Evolutionary conservation across 2,113 vertebrate species (phyloP).

Genomic region (Cettia cetti): DNA sequence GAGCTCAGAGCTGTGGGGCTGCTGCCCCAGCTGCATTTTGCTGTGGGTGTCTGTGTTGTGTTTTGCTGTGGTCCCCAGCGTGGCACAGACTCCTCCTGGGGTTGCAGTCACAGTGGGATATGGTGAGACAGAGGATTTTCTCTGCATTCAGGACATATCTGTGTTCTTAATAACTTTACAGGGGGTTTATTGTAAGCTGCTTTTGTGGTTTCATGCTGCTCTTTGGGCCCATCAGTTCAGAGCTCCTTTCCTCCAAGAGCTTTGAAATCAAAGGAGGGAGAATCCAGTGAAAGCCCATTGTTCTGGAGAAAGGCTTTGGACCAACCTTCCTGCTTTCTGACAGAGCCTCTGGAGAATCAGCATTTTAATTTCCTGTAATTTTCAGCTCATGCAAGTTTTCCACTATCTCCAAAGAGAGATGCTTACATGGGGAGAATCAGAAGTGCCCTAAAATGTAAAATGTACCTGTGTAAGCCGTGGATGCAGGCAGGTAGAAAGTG

Average conservation of each 20-base stretch:
- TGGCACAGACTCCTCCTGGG: neutral
- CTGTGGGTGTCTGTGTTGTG: neutral
- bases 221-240: neutral
- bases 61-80: fast-evolving
- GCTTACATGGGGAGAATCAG: neutral
- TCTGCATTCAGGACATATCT: neutral
- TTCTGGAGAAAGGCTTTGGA: neutral
- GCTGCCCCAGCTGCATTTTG: neutral
- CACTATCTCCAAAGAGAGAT: neutral
- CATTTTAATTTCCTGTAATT: neutral
- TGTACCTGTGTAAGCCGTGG: neutral
- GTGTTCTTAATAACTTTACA: conserved; percentile 26
- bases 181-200: conserved; percentile 36
- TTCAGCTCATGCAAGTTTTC: neutral
- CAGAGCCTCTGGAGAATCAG: neutral
- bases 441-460: neutral
- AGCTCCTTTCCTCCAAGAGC: neutral
- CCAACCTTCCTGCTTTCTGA: neutral
- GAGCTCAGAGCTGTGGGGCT: neutral
- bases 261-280: neutral
- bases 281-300: neutral
- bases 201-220: neutral
- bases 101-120: neutral
- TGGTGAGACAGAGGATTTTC: conserved; percentile 38
- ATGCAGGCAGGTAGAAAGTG: neutral